These are phyloP conservation scores for Chamaetylas fuelleborni DNA, from an alignment of 2,113 vertebrate species.

Conservation along the genomic window DNA sequence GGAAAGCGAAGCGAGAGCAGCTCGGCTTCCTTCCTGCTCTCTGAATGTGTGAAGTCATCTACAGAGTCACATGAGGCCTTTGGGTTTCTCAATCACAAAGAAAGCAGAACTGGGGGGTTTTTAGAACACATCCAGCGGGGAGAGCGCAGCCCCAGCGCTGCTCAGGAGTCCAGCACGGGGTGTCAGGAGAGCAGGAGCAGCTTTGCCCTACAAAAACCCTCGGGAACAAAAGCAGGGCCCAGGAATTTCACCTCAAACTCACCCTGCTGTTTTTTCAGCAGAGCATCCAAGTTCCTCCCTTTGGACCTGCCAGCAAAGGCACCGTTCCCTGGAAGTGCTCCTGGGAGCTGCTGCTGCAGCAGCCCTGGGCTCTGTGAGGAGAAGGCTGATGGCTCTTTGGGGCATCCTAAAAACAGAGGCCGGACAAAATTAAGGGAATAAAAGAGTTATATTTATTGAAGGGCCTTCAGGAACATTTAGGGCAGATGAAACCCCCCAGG, in stretches of 20 bases:
- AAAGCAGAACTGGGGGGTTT: background rate
- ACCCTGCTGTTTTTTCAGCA: background rate
- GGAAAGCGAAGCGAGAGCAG: conserved; percentile 22
- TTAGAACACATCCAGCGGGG: background rate
- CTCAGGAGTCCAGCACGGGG: background rate
- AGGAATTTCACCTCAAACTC: conserved; percentile 13
- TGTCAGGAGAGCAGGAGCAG: background rate
- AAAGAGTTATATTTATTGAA: background rate
- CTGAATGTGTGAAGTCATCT: conserved; percentile 51
- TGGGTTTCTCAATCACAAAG: conserved; percentile 3
- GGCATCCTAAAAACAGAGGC: background rate
- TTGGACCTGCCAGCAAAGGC: background rate
- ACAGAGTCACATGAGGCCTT: conserved; percentile 56
- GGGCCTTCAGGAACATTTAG: background rate
- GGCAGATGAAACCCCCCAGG: too few relatives aligned
- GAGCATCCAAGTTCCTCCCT: background rate
- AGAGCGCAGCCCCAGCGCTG: rapidly evolving
- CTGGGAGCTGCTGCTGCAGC: background rate
- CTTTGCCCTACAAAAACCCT: background rate
- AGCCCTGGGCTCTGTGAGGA: background rate
- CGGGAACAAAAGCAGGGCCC: background rate
- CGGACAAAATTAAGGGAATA: background rate
- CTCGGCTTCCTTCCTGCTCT: conserved; percentile 71
- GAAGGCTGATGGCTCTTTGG: background rate
- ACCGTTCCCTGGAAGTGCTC: background rate